Percentiles rank a stretch among this genome's conserved stretches.
Evolutionary conservation across 1,140 invertebrate genomes (phyloP).

Genomic region (Parapsyche elsis): DNA sequence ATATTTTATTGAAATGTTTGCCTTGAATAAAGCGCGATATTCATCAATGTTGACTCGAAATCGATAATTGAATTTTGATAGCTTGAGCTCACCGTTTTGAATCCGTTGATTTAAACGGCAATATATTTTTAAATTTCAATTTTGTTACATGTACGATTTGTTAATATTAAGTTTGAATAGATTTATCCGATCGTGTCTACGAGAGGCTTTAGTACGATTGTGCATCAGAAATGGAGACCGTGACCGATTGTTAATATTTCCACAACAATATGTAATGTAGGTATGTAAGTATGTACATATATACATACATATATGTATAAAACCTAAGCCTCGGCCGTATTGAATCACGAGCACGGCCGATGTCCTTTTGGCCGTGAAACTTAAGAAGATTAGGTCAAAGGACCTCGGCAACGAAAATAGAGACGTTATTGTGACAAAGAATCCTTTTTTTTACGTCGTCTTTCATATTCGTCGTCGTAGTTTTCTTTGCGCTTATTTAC

Average conservation of each 20-base stretch:
- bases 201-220: not conserved
- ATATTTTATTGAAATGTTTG: too few relatives aligned
- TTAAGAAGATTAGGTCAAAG: slow-evolving; percentile 56
- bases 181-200: not conserved
- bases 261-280: too few relatives aligned
- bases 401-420: slow-evolving; percentile 50
- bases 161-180: not conserved
- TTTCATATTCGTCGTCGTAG: not conserved
- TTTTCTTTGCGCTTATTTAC: slow-evolving; percentile 52
- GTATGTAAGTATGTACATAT: too few relatives aligned
- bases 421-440: slow-evolving; percentile 54
- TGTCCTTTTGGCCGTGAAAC: slow-evolving; percentile 35
- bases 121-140: too few relatives aligned
- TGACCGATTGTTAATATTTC: slow-evolving; percentile 6
- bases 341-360: slow-evolving; percentile 18
- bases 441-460: not conserved
- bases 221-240: not conserved
- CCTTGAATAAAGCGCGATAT: too few relatives aligned
- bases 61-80: too few relatives aligned
- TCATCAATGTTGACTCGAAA: too few relatives aligned
- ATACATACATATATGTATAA: not conserved
- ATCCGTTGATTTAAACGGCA: too few relatives aligned
- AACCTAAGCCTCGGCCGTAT: not conserved
- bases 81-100: too few relatives aligned
- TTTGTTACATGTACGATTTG: too few relatives aligned